Evolutionary conservation across 2,113 vertebrate genomes (phyloP).

Genomic region (Podarcis raffonei): DNA sequence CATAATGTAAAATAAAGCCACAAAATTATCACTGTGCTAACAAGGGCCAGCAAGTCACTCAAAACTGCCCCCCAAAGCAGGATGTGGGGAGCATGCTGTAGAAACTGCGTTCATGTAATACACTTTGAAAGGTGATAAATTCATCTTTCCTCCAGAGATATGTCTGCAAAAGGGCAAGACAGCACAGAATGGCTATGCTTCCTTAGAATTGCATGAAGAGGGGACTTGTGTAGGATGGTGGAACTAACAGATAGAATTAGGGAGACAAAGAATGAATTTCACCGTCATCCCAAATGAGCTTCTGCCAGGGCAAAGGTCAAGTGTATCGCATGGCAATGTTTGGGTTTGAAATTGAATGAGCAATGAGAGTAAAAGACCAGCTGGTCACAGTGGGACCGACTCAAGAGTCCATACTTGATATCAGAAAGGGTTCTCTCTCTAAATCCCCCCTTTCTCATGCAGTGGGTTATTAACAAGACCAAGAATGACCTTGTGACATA

Average conservation of each 20-base stretch:
- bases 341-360: slow-evolving; percentile 65
- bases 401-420: slow-evolving; percentile 36
- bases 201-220: slow-evolving; percentile 23
- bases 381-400: slow-evolving; percentile 42
- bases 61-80: background rate
- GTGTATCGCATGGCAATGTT: slow-evolving; percentile 57
- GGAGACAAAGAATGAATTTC: slow-evolving; percentile 63
- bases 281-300: slow-evolving; percentile 44
- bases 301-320: slow-evolving; percentile 58
- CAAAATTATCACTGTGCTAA: background rate
- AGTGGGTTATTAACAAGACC: slow-evolving; percentile 59
- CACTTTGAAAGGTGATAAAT: accelerated
- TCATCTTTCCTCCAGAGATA: slow-evolving; percentile 6
- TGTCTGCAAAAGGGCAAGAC: background rate
- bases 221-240: slow-evolving; percentile 42
- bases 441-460: slow-evolving; percentile 19
- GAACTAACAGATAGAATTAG: slow-evolving; percentile 52
- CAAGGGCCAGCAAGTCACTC: too few species aligned
- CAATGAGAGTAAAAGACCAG: slow-evolving; percentile 47
- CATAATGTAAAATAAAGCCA: too few species aligned
- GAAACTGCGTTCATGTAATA: background rate
- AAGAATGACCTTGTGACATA: slow-evolving; percentile 39
- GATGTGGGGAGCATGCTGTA: background rate
- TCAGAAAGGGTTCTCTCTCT: background rate
- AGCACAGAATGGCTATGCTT: background rate